phyloP scores from a whole-genome alignment of 2,797 vertebrate species.

The Neoniphon sammara region DNA sequence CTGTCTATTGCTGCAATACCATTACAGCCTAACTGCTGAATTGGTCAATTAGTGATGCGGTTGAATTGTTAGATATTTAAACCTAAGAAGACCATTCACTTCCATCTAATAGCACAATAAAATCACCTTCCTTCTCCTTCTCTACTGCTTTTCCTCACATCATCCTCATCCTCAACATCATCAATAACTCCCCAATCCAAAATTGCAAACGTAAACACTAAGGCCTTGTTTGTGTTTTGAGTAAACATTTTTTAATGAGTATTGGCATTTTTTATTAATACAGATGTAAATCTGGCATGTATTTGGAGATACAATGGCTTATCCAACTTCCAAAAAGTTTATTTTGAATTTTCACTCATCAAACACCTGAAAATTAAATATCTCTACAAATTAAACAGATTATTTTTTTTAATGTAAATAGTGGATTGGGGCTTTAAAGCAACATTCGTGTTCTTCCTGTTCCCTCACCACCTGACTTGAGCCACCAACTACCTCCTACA shows the following conservation, averaged over 20 bases:
- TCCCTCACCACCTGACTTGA: conserved; percentile 33
- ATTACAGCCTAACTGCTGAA: background rate
- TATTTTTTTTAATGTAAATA: background rate
- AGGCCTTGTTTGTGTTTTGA: no score
- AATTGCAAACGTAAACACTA: background rate
- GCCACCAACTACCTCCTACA: conserved; percentile 14
- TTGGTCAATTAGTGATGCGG: background rate
- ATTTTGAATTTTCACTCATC: no score
- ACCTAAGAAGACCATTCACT: background rate
- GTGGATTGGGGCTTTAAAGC: background rate
- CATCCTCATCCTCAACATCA: background rate
- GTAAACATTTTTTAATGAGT: background rate
- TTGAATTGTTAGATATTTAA: background rate
- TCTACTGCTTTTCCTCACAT: conserved; percentile 11
- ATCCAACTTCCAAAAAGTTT: no score
- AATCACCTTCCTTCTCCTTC: background rate
- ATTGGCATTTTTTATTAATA: no score
- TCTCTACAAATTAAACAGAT: no score
- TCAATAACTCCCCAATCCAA: background rate
- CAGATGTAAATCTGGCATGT: no score
- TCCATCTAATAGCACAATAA: no score
- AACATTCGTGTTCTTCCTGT: conserved; percentile 29
- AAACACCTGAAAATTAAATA: no score
- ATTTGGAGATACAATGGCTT: no score
- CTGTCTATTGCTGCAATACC: background rate